These are phyloP conservation scores for Phataginus tricuspis DNA, from an alignment of 2,797 vertebrate species.

Conservation along the genomic window DNA sequence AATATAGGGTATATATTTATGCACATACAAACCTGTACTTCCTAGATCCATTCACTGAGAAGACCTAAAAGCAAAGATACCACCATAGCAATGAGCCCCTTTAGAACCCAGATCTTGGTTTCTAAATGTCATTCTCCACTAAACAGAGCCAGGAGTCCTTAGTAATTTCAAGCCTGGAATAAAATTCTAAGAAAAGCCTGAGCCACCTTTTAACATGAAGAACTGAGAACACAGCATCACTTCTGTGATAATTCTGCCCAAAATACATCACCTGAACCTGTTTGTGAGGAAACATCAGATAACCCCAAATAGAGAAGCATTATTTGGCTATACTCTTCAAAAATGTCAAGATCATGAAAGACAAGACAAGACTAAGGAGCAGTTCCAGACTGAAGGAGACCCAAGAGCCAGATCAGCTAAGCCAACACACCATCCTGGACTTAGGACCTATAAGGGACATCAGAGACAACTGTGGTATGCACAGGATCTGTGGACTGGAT, in stretches of 20 bases:
- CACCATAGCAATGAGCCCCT: background rate
- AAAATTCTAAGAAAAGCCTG: background rate
- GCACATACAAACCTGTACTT: background rate
- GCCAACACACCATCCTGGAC: background rate
- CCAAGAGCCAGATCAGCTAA: background rate
- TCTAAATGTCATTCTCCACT: background rate
- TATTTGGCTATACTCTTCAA: background rate
- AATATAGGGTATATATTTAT: background rate
- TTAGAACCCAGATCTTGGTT: background rate
- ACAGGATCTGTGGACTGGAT: background rate
- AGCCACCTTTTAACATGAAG: background rate
- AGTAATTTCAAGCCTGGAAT: background rate
- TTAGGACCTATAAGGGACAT: background rate
- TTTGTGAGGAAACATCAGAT: background rate
- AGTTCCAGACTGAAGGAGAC: background rate
- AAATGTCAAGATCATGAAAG: background rate
- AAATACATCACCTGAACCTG: background rate
- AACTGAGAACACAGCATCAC: background rate
- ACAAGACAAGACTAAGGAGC: background rate
- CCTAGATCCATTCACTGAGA: background rate
- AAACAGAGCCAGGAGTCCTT: background rate
- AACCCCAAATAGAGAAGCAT: background rate
- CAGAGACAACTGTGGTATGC: background rate
- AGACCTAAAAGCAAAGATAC: background rate
- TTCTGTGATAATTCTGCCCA: background rate